These are phyloP conservation scores for Schizothorax lantsangensis DNA, from an alignment of 2,797 vertebrate genomes.

Conservation along the genomic window DNA sequence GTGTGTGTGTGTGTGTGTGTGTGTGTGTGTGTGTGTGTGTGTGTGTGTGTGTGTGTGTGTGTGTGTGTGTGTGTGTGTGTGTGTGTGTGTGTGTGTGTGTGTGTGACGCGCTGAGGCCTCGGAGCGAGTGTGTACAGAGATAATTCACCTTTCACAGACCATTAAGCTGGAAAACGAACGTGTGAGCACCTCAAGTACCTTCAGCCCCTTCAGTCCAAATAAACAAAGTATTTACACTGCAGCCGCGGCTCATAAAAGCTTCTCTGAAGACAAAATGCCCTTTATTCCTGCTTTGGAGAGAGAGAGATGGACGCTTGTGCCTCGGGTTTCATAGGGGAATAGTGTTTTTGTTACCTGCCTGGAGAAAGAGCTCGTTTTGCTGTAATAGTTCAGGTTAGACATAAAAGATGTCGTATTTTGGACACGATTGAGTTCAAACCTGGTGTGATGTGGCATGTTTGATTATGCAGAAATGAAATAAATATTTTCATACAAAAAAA, in stretches of 20 bases:
- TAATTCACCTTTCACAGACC: conserved; percentile 61
- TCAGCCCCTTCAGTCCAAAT: conserved; percentile 40
- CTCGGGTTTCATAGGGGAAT: not conserved
- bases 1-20: too few species aligned
- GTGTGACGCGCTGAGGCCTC: not conserved
- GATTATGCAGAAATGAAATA: not conserved
- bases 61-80: not conserved
- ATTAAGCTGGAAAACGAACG: conserved; percentile 51
- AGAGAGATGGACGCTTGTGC: not conserved
- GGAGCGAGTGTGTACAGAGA: conserved; percentile 42
- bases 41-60: not conserved
- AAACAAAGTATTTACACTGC: conserved; percentile 39
- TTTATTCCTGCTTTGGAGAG: conserved; percentile 8
- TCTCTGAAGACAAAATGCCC: conserved; percentile 25
- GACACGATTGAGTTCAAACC: not conserved
- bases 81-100: conserved; percentile 5
- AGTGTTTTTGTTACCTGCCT: not conserved
- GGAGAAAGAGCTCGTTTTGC: not conserved
- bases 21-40: not conserved
- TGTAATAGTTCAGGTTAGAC: not conserved
- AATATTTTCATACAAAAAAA: not conserved
- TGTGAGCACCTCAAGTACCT: conserved; percentile 8
- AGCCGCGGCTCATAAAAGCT: conserved; percentile 17
- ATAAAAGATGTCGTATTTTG: not conserved
- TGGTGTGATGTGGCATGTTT: not conserved